phyloP scores from a whole-genome alignment of 2,888 invertebrate genomes.

The Ormia ochracea region DNA sequence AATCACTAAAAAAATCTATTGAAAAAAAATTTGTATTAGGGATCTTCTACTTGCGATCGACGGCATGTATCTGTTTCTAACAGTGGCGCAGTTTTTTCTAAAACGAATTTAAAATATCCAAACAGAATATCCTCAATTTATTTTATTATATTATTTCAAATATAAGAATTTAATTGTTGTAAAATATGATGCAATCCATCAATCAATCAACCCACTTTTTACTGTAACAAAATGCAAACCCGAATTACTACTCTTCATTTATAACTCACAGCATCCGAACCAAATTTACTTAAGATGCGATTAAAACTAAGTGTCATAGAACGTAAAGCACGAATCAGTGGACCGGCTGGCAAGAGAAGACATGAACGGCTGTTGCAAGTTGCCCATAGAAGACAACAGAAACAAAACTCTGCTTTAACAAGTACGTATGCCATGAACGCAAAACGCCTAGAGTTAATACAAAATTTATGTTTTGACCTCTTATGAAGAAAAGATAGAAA shows the following conservation, averaged over 20 bases:
- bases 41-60: too few species aligned
- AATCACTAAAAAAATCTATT: too few species aligned
- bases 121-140: too few species aligned
- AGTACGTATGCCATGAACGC: conserved; percentile 72
- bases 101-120: too few species aligned
- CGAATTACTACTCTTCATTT: conserved; percentile 49
- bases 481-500: background rate
- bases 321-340: conserved; percentile 88
- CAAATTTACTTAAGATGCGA: conserved; percentile 95
- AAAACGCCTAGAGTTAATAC: conserved; percentile 55
- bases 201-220: background rate
- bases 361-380: conserved; percentile 86
- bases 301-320: conserved; percentile 97
- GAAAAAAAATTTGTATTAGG: too few species aligned
- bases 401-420: conserved; percentile 76
- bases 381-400: conserved; percentile 78
- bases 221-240: conserved; percentile 20
- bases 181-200: background rate
- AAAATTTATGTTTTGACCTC: conserved; percentile 42
- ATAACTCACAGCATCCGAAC: conserved; percentile 89
- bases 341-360: conserved; percentile 90
- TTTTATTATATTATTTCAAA: background rate
- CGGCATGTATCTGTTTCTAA: too few species aligned
- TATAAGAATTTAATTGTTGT: background rate
- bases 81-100: too few species aligned